Base-by-base conservation (phyloP, 2,888 invertebrate species). In the Criorhina ranunculi region DNA sequence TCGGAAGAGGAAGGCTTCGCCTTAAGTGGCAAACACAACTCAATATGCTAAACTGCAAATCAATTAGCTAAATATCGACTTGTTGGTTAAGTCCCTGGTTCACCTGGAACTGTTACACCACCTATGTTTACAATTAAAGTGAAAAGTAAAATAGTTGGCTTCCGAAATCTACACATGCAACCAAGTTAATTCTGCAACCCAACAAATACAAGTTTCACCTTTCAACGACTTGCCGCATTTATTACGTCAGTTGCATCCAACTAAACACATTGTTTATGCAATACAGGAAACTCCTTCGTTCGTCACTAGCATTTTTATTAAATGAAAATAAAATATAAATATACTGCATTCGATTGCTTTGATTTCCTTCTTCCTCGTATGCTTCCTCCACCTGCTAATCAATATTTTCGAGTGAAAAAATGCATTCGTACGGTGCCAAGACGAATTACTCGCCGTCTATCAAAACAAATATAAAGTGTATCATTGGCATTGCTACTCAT, bases 401-500 rank as follows among this genome's bases (percentile, higher is more conserved):
- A 77, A 82, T 75, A 69, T 40, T 55, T 53, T 60, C 81, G 15
- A 44, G 19, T 12, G 60, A 67, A 57, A 35, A 55, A 49, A 55
- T 81, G 31, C 44, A 9, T 35, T 77, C 42, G 49, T 57, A 46
- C 59, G 49, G 12, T 77, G 77, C 72, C 72, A 82, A 82, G 64
- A 46, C 49, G 31, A 77, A 82, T 66, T 40, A 60, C 40, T 67
- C 44, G 72, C 35, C 55, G 46, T 73, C 51, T 60, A 78, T 78
- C 66, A 77, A 82, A 60, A 51, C 44, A 24, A 72, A 66, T 66
- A 59, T 44, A 53, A 77, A 77, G 59, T 78, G 49, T 72, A 72
- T 83, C 82, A 78, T 78, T 83, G 78, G 67, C 82, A 83, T 78
- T 83, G 67, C 49, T 62, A 33, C 60, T 44, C n/a, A n/a, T n/a